A percentile compares a stretch with the other conserved stretches of the same genome.
phyloP scores from a whole-genome alignment of 2,888 invertebrate species.

The Phragmatobia fuliginosa region DNA sequence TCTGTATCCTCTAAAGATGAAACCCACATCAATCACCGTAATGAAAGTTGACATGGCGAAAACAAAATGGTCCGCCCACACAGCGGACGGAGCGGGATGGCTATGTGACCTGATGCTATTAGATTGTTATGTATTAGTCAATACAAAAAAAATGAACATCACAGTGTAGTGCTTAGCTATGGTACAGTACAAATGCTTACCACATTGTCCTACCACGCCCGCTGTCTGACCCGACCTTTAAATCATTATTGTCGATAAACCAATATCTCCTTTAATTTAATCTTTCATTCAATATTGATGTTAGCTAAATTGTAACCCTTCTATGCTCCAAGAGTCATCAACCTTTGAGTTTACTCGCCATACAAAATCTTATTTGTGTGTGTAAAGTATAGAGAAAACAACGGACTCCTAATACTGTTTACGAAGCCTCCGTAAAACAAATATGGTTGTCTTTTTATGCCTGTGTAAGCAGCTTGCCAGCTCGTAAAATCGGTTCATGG shows the following conservation, averaged over 20 bases:
- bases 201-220: neutral
- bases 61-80: neutral
- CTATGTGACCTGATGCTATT: neutral
- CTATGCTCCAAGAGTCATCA: slow-evolving; percentile 1
- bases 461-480: slow-evolving; percentile 18
- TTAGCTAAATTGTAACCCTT: slow-evolving; percentile 11
- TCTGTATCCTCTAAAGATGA: neutral
- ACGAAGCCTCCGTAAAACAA: slow-evolving; percentile 25
- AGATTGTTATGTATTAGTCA: neutral
- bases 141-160: neutral
- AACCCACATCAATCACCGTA: neutral
- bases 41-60: neutral
- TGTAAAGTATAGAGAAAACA: slow-evolving; percentile 12
- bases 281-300: neutral
- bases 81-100: neutral
- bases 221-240: neutral
- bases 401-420: slow-evolving; percentile 28
- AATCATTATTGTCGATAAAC: neutral
- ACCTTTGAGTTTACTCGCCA: slow-evolving; percentile 9
- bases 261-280: neutral
- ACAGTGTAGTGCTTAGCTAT: too few relatives aligned
- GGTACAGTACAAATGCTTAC: neutral
- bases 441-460: slow-evolving; percentile 20
- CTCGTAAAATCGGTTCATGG: slow-evolving; percentile 14
- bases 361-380: slow-evolving; percentile 16